phyloP scores from a whole-genome alignment of 2,113 vertebrate species.

The Gopherus evgoodei region DNA sequence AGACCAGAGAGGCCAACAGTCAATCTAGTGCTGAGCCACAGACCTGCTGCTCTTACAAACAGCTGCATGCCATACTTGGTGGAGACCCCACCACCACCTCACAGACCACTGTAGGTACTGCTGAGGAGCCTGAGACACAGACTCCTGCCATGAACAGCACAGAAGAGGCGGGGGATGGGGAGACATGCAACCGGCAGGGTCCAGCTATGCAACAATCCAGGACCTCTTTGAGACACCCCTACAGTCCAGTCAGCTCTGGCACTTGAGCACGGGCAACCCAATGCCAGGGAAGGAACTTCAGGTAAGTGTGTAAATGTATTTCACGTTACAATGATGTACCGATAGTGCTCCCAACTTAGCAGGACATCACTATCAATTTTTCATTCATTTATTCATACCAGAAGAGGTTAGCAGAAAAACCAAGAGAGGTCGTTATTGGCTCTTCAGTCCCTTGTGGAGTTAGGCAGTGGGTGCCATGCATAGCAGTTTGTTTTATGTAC shows the following conservation, averaged over 20 bases:
- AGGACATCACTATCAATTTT: background rate
- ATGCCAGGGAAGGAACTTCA: background rate
- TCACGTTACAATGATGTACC: background rate
- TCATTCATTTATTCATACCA: background rate
- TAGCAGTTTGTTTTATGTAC: background rate
- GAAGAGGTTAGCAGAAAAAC: background rate
- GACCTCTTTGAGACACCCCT: background rate
- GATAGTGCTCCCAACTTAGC: background rate
- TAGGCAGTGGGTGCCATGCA: no score
- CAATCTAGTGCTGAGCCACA: background rate
- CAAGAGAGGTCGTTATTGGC: background rate
- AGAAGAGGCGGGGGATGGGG: no score
- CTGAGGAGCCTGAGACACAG: background rate
- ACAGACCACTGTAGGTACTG: background rate
- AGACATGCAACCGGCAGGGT: background rate
- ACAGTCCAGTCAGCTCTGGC: background rate
- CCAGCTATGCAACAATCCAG: background rate
- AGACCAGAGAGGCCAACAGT: background rate
- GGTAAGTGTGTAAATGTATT: background rate
- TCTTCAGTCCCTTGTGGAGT: background rate
- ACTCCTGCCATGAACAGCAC: background rate
- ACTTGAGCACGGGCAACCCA: background rate
- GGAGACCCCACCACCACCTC: background rate
- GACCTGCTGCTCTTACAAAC: background rate
- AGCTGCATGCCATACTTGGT: background rate